These are phyloP conservation scores for Numenius phaeopus DNA, from an alignment of 2,797 vertebrate genomes.

Conservation along the genomic window DNA sequence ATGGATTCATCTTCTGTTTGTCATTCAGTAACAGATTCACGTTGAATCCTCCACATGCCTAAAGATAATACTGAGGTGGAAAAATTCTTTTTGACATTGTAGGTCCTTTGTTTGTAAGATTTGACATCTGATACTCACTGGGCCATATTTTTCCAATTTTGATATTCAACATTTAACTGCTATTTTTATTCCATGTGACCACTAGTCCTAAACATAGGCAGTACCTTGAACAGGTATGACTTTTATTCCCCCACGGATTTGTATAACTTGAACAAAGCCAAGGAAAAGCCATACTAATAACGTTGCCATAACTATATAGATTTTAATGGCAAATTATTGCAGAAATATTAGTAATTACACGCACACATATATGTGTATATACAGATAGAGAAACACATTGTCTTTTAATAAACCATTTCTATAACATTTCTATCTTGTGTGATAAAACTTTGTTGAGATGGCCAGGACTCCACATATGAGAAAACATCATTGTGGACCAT, in stretches of 20 bases:
- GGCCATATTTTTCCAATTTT: neutral
- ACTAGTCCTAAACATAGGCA: neutral
- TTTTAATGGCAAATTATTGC: neutral
- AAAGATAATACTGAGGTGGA: neutral
- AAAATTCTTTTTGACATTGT: neutral
- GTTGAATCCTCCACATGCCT: neutral
- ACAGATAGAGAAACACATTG: fast-evolving
- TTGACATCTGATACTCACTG: neutral
- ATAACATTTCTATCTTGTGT: neutral
- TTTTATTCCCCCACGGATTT: neutral
- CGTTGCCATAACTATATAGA: neutral
- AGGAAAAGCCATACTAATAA: neutral
- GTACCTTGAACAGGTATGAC: neutral
- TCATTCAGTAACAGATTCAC: conserved; percentile 27
- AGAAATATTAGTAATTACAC: neutral
- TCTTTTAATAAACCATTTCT: neutral
- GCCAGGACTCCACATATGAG: neutral
- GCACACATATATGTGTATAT: neutral
- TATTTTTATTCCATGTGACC: neutral
- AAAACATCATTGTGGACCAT: neutral
- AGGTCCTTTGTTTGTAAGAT: neutral
- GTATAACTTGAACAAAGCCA: neutral
- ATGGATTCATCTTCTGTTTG: conserved; percentile 48
- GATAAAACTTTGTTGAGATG: neutral
- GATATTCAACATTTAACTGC: neutral